Conservation (phyloP, 2,888 invertebrate species). For the Artemia sp. region DNA sequence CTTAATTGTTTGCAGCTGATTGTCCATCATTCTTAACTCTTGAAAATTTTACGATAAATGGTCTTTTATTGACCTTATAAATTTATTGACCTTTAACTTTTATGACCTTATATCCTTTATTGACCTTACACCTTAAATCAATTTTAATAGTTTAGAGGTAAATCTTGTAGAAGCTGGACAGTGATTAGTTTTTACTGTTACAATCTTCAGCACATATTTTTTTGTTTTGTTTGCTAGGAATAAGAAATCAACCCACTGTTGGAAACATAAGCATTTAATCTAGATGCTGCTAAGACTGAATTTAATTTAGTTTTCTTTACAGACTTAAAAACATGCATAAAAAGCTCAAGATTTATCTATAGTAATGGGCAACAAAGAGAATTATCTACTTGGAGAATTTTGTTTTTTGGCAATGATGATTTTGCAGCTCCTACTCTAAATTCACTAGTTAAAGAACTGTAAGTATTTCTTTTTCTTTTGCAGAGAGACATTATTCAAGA, state of each 20-base stretch:
- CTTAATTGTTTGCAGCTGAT: too few relatives aligned
- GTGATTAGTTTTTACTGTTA: too few relatives aligned
- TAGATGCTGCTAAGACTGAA: background rate
- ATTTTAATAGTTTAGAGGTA: too few relatives aligned
- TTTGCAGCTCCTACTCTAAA: background rate
- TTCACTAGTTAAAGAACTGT: background rate
- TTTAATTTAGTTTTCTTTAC: background rate
- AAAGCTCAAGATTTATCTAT: background rate
- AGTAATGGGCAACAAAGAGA: background rate
- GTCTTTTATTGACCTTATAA: too few relatives aligned
- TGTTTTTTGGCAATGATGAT: conserved; percentile 5
- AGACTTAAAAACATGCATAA: background rate
- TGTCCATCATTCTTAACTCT: too few relatives aligned
- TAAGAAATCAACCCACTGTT: background rate
- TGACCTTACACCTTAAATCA: too few relatives aligned
- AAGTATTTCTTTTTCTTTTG: background rate
- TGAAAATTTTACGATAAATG: too few relatives aligned
- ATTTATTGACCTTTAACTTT: too few relatives aligned
- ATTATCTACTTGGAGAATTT: background rate
- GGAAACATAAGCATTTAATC: background rate
- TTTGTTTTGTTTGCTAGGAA: too few relatives aligned
- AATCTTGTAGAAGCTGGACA: too few relatives aligned
- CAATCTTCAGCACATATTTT: too few relatives aligned
- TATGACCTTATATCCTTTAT: too few relatives aligned
- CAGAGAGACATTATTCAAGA: background rate